Evolutionary conservation across 2,888 invertebrate species (phyloP).

Genomic region (Agrochola lychnidis): DNA sequence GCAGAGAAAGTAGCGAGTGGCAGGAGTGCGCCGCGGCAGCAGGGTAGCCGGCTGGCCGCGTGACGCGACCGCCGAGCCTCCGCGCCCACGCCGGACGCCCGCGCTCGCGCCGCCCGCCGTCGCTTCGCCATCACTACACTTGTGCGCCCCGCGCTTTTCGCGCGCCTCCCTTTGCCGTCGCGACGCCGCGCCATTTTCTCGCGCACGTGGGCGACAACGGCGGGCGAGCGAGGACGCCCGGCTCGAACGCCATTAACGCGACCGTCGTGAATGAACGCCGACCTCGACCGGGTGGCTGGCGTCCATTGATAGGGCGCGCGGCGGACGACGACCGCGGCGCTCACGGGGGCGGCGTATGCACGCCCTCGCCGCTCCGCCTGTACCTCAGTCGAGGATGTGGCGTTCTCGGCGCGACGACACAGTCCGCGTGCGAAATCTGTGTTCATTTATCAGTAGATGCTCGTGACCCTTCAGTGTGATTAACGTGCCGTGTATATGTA

Average conservation of each 20-base stretch:
- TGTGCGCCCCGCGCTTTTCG: conserved; percentile 88
- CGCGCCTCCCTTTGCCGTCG: conserved; percentile 87
- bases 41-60: conserved; percentile 64
- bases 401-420: conserved; percentile 88
- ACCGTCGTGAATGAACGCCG: conserved; percentile 89
- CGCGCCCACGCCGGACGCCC: conserved; percentile 83
- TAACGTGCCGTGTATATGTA: conserved; percentile 78
- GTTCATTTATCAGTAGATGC: conserved; percentile 88
- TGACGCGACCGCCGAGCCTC: conserved; percentile 84
- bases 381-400: conserved; percentile 91
- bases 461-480: conserved; percentile 79
- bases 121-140: conserved; percentile 83
- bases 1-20: conserved; percentile 74
- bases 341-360: conserved; percentile 87
- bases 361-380: conserved; percentile 87
- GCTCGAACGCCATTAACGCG: conserved; percentile 87
- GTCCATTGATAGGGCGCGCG: conserved; percentile 88
- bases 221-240: conserved; percentile 84
- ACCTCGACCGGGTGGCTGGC: conserved; percentile 87
- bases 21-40: conserved; percentile 65
- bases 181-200: conserved; percentile 90
- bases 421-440: conserved; percentile 86
- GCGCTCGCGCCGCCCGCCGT: conserved; percentile 77
- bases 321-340: conserved; percentile 86
- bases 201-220: conserved; percentile 89